phyloP scores from a whole-genome alignment of 2,113 vertebrate genomes.

The Triplophysa siluroides region DNA sequence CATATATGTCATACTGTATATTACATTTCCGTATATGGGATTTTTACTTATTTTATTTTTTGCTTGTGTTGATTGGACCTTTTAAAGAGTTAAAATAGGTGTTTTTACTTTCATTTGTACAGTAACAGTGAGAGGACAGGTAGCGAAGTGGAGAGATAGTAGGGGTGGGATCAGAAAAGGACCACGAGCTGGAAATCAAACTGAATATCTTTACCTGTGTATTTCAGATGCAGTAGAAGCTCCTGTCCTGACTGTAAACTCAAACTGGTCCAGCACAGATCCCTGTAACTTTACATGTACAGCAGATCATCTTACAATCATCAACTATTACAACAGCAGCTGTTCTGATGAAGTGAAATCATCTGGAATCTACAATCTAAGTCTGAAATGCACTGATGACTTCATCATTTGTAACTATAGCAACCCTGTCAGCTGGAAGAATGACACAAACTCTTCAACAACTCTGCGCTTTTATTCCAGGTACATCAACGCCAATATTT shows the following conservation, averaged over 20 bases:
- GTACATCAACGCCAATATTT: neutral
- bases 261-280: neutral
- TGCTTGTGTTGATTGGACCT: no score
- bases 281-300: neutral
- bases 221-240: neutral
- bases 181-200: no score
- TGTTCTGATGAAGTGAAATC: neutral
- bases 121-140: no score
- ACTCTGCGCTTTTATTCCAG: neutral
- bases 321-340: neutral
- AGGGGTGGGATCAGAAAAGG: no score
- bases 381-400: neutral
- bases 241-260: conserved; percentile 6
- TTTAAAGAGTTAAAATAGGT: no score
- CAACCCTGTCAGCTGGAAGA: conserved; percentile 34
- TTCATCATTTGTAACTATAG: conserved; percentile 30
- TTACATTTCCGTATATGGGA: no score
- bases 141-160: no score
- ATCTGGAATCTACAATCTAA: neutral
- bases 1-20: no score
- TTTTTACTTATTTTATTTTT: no score
- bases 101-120: no score
- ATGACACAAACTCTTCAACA: no score
- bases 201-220: neutral
- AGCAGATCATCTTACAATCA: neutral